Percentiles rank a stretch among this genome's conserved stretches.
phyloP scores from a whole-genome alignment of 2,797 vertebrate genomes.

The Merluccius polli region DNA sequence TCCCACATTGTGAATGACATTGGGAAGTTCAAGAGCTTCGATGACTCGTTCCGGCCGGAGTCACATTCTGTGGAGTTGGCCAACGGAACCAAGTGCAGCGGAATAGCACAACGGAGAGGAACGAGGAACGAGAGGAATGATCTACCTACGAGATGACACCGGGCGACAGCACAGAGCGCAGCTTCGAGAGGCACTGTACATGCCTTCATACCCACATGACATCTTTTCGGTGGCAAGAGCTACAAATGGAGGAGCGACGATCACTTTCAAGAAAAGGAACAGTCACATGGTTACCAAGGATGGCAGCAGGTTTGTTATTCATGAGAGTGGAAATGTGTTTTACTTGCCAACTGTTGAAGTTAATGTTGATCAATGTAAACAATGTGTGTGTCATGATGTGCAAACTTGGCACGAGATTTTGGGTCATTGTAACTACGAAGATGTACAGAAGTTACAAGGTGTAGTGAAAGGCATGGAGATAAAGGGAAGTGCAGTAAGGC shows the following conservation, averaged over 20 bases:
- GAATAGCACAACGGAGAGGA: conserved; percentile 22
- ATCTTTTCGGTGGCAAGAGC: conserved; percentile 14
- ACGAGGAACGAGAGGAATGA: neutral
- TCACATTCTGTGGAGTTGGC: conserved; percentile 26
- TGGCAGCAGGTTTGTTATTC: conserved; percentile 32
- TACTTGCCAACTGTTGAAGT: conserved; percentile 26
- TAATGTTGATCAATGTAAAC: conserved; percentile 26
- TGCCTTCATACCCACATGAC: conserved; percentile 13
- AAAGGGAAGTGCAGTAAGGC: conserved; percentile 1
- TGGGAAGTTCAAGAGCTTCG: conserved; percentile 23
- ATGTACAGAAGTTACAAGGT: conserved; percentile 25
- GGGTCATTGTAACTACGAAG: conserved; percentile 37
- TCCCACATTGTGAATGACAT: conserved; percentile 29
- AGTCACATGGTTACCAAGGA: conserved; percentile 12
- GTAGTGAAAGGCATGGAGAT: conserved; percentile 12
- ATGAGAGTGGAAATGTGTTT: conserved; percentile 35
- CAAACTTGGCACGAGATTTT: conserved; percentile 37
- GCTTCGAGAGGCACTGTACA: conserved; percentile 10
- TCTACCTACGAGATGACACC: conserved; percentile 11
- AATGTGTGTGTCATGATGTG: conserved; percentile 13
- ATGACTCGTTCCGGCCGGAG: conserved; percentile 4
- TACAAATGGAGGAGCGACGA: conserved; percentile 8
- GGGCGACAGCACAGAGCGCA: conserved; percentile 5
- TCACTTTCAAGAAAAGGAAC: conserved; percentile 5
- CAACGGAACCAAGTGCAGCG: conserved; percentile 26